Conservation (phyloP, 2,113 vertebrate genomes). For the Corythoichthys intestinalis region DNA sequence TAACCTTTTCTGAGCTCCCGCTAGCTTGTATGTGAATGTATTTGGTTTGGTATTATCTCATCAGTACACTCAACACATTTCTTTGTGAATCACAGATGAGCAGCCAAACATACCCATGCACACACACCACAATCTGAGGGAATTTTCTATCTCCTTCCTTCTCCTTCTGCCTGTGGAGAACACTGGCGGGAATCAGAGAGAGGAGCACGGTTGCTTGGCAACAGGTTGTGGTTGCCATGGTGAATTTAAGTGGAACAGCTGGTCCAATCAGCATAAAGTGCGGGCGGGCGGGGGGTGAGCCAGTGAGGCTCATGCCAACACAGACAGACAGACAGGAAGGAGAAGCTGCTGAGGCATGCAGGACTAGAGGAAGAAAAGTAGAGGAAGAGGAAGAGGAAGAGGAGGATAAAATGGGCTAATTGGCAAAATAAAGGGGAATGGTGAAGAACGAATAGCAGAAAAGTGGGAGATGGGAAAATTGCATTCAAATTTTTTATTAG, state of each 20-base stretch:
- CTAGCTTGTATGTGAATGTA: constrained; percentile 40
- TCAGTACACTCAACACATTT: constrained; percentile 56
- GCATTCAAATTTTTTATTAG: constrained; percentile 13
- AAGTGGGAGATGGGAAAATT: constrained; percentile 24
- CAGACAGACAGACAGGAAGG: constrained; percentile 79
- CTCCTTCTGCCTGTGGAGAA: constrained; percentile 82
- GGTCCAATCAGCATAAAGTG: constrained; percentile 91
- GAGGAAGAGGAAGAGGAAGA: constrained; percentile 51
- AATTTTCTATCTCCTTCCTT: constrained; percentile 76
- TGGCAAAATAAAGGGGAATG: constrained; percentile 15
- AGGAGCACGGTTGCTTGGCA: constrained; percentile 86
- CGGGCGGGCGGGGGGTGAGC: constrained; percentile 82
- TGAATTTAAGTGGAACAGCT: constrained; percentile 89
- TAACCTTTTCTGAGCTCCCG: constrained; percentile 25
- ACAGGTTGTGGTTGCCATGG: constrained; percentile 98
- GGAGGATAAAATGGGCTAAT: constrained; percentile 36
- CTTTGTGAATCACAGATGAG: constrained; percentile 47
- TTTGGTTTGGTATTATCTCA: constrained; percentile 51
- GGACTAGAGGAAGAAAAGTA: constrained; percentile 59
- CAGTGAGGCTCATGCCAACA: constrained; percentile 82
- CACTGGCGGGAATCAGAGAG: constrained; percentile 81
- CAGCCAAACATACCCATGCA: constrained; percentile 42
- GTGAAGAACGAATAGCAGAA: constrained; percentile 23
- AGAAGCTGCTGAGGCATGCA: constrained; percentile 82
- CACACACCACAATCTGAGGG: constrained; percentile 73